Base-by-base conservation (phyloP, 2,888 invertebrate genomes). In the Eristalis arbustorum region DNA sequence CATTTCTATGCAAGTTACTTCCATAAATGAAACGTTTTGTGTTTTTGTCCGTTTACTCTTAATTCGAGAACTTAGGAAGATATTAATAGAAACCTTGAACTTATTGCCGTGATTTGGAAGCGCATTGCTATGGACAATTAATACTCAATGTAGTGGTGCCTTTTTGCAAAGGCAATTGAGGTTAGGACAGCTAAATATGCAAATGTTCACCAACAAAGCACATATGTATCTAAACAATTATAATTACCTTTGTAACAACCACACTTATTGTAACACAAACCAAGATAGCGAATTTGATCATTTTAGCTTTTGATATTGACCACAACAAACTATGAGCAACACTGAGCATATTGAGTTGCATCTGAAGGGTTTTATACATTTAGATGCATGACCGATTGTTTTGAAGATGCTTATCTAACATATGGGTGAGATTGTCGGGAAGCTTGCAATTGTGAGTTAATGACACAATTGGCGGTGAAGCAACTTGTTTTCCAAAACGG, bases 301-400 rank as follows among this genome's bases (percentile, higher is more conserved):
- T 75, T n/a, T 66, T 40, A 1, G 28, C 66, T 66, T n/a, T 34
- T 18, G 22, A 31, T 14, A 67, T 28, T 40, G 42, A 42, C 18
- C 28, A 40, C 74, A 25, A 66, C 28, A 57, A 56, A 56, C 34
- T 37, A 34, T 18, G 8, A 75, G 57, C 28, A 28, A 42, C 14
- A 67, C 66, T 75, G 59, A 74, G 10, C 31, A 13, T 22, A 28
- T 42, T 22, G 28, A 31, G 31, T 61, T 67, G 40, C 67, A 42
- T 67, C 67, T 40, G 42, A 28, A 10, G 57, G 14, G 59, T 67
- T 75, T 75, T 75, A 75, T 75, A 67, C 59, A 14, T 42, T 13
- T 37, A 37, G 25, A 14, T 13, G 28, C 11, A 57, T 66, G 6
- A 67, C 22, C 40, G 28, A 18, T 10, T 40, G 18, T 34, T 71